These are phyloP conservation scores for Miniopterus natalensis DNA, from an alignment of 2,113 vertebrate species.

Conservation along the genomic window DNA sequence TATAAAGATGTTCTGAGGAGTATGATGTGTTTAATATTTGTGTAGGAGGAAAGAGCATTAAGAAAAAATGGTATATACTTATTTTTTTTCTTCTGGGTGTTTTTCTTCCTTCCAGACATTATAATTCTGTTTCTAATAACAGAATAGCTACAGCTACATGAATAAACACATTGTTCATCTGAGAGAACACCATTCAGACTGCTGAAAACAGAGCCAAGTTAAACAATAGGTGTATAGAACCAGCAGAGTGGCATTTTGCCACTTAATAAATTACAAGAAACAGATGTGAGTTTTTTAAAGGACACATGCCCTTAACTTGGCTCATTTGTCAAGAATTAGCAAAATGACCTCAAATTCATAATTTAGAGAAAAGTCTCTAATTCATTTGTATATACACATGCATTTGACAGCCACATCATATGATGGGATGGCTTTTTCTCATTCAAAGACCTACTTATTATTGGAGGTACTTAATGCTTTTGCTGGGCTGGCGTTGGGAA, in stretches of 20 bases:
- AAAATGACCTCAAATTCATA: constrained; percentile 28
- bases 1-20: constrained; percentile 39
- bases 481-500: not conserved
- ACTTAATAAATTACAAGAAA: constrained; percentile 70
- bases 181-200: constrained; percentile 40
- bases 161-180: constrained; percentile 68
- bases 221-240: constrained; percentile 62
- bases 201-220: constrained; percentile 49
- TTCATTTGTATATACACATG: not conserved
- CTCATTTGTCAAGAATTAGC: constrained; percentile 35
- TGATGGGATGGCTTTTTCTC: constrained; percentile 56
- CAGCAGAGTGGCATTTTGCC: constrained; percentile 53
- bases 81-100: constrained; percentile 47
- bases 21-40: not conserved
- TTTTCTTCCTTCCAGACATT: constrained; percentile 63
- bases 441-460: constrained; percentile 5
- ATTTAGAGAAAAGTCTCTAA: not conserved
- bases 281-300: constrained; percentile 41
- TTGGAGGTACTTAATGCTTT: constrained; percentile 6
- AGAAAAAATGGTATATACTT: not conserved
- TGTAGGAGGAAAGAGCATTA: not conserved
- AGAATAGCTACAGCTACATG: constrained; percentile 35
- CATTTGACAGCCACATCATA: not conserved
- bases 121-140: constrained; percentile 51
- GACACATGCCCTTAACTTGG: not conserved